Percentiles rank a stretch among this genome's conserved stretches.
phyloP scores from a whole-genome alignment of 2,888 invertebrate genomes.

The Ophraella communa region DNA sequence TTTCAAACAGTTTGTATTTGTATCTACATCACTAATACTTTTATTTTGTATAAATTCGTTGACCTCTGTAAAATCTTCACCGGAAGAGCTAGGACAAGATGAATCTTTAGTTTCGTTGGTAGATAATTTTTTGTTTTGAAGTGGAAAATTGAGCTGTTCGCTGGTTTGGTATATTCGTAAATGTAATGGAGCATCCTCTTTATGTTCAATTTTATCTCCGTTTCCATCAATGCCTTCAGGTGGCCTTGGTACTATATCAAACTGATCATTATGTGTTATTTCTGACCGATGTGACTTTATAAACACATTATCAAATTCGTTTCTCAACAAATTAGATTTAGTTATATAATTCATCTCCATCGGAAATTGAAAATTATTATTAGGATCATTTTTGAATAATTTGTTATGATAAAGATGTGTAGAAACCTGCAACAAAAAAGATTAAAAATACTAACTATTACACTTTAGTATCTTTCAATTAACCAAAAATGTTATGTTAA shows the following conservation, averaged over 20 bases:
- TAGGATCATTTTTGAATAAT: conserved; percentile 48
- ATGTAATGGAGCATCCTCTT: too few species aligned
- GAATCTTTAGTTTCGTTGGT: neutral
- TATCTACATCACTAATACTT: neutral
- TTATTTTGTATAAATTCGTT: neutral
- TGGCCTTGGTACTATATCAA: conserved; percentile 5
- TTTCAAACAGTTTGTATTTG: conserved; percentile 23
- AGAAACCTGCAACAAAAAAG: conserved; percentile 32
- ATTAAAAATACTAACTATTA: too few species aligned
- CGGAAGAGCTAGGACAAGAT: neutral
- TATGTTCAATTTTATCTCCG: neutral
- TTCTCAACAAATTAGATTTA: neutral
- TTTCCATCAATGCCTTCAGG: conserved; percentile 4
- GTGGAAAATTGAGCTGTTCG: neutral
- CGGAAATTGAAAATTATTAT: conserved; percentile 49
- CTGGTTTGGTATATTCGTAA: neutral
- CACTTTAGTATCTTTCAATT: too few species aligned
- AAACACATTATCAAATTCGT: neutral
- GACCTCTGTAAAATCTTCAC: conserved; percentile 10
- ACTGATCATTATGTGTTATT: neutral
- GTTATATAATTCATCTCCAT: conserved; percentile 25
- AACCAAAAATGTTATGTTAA: too few species aligned
- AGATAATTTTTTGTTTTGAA: neutral
- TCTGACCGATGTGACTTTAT: neutral
- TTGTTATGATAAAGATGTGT: conserved; percentile 21